phyloP scores from a whole-genome alignment of 1,140 invertebrate species.

The Metaphire vulgaris region DNA sequence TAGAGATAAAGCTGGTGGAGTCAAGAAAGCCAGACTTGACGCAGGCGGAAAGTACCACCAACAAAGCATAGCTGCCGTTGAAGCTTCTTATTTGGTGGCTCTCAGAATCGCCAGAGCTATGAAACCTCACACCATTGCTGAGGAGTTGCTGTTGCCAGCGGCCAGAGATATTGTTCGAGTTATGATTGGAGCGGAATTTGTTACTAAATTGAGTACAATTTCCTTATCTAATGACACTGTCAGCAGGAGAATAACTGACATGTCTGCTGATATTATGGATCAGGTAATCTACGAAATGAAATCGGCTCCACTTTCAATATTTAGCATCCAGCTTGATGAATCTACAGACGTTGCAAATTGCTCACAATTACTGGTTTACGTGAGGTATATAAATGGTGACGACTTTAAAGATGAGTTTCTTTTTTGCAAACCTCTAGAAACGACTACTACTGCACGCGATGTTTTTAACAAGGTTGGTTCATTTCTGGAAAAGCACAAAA shows the following conservation, averaged over 20 bases:
- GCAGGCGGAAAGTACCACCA: slow-evolving; percentile 28
- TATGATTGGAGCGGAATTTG: slow-evolving; percentile 38
- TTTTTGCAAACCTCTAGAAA: slow-evolving; percentile 33
- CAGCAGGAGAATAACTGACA: slow-evolving; percentile 32
- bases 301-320: slow-evolving; percentile 29
- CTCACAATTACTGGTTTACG: slow-evolving; percentile 33
- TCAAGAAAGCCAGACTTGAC: slow-evolving; percentile 31
- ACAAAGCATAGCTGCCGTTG: slow-evolving; percentile 31
- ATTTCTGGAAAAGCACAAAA: slow-evolving; percentile 30
- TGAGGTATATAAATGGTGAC: slow-evolving; percentile 33
- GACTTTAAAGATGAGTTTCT: slow-evolving; percentile 35
- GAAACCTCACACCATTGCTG: slow-evolving; percentile 47
- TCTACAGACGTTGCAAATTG: slow-evolving; percentile 35
- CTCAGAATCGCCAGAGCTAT: slow-evolving; percentile 41
- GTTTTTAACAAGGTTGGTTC: slow-evolving; percentile 29
- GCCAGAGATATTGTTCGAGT: slow-evolving; percentile 39
- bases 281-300: slow-evolving; percentile 33
- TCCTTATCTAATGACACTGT: slow-evolving; percentile 35
- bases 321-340: slow-evolving; percentile 35
- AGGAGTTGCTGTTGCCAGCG: slow-evolving; percentile 44
- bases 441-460: slow-evolving; percentile 23
- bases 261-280: slow-evolving; percentile 32
- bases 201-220: slow-evolving; percentile 29
- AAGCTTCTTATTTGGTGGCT: slow-evolving; percentile 34
- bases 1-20: slow-evolving; percentile 32